A percentile compares a stretch with the other conserved stretches of the same genome.
These are phyloP conservation scores for Bibio marci DNA, from an alignment of 2,888 invertebrate species.

Conservation along the genomic window DNA sequence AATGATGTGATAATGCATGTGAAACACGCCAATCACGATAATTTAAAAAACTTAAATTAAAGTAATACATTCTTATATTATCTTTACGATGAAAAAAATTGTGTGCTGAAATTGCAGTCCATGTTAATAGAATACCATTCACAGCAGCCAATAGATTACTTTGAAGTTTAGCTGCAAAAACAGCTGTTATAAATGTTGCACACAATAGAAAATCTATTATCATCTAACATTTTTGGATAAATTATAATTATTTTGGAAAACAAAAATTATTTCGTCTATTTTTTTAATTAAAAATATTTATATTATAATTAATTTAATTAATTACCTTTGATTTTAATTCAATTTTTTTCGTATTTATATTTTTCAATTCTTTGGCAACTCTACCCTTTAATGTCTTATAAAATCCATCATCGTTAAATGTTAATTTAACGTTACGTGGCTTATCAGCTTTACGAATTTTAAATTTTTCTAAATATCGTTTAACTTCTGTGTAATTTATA, in stretches of 20 bases:
- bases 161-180: constrained; percentile 23
- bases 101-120: constrained; percentile 45
- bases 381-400: constrained; percentile 49
- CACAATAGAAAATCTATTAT: constrained; percentile 28
- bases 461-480: constrained; percentile 43
- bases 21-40: constrained; percentile 53
- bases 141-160: constrained; percentile 21
- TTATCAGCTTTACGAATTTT: constrained; percentile 43
- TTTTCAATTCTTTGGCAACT: constrained; percentile 36
- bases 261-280: too few species aligned
- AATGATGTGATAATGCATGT: constrained; percentile 62
- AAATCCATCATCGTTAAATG: constrained; percentile 56
- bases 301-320: too few species aligned
- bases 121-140: constrained; percentile 38
- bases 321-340: constrained; percentile 1
- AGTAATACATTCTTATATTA: constrained; percentile 63
- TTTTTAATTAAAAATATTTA: too few species aligned
- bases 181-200: constrained; percentile 22
- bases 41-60: constrained; percentile 46
- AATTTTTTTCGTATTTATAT: constrained; percentile 29
- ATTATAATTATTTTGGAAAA: too few species aligned
- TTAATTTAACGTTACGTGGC: constrained; percentile 52
- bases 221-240: too few species aligned
- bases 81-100: constrained; percentile 62
- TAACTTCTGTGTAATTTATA: constrained; percentile 34